Conservation (phyloP, 1,140 invertebrate species). For the Drosophila azteca region DNA sequence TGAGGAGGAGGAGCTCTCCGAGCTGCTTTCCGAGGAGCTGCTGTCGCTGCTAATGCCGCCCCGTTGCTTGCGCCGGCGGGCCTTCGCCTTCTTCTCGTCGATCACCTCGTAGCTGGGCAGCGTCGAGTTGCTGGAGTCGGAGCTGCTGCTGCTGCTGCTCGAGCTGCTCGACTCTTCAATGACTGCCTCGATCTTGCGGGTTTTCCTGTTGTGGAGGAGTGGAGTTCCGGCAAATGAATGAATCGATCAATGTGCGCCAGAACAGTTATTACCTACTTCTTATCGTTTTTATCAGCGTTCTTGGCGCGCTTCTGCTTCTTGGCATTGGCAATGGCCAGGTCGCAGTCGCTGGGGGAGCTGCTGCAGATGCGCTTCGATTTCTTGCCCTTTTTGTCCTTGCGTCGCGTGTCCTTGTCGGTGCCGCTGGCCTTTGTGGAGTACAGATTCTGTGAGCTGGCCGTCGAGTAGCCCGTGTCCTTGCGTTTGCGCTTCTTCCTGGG, state of each 20-base stretch:
- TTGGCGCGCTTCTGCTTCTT: slow-evolving; percentile 74
- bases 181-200: slow-evolving; percentile 74
- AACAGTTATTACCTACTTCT: slow-evolving; percentile 64
- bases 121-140: slow-evolving; percentile 77
- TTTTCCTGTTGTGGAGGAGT: slow-evolving; percentile 48
- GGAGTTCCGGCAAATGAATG: neutral
- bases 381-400: slow-evolving; percentile 79
- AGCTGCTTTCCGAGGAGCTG: slow-evolving; percentile 65
- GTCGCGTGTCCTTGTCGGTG: slow-evolving; percentile 61
- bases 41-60: slow-evolving; percentile 57
- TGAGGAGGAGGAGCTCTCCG: slow-evolving; percentile 58
- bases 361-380: slow-evolving; percentile 72
- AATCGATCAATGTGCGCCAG: neutral
- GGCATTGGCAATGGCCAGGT: slow-evolving; percentile 53
- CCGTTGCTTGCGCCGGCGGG: slow-evolving; percentile 54
- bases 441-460: slow-evolving; percentile 86
- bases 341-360: slow-evolving; percentile 71
- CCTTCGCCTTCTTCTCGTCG: slow-evolving; percentile 68
- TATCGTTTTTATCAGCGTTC: slow-evolving; percentile 71
- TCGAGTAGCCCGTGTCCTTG: slow-evolving; percentile 88
- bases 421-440: slow-evolving; percentile 75
- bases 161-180: slow-evolving; percentile 72
- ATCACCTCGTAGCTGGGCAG: slow-evolving; percentile 82
- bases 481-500: slow-evolving; percentile 82
- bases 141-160: slow-evolving; percentile 58